phyloP scores from a whole-genome alignment of 2,888 invertebrate genomes.

The Auanema freiburgensis region DNA sequence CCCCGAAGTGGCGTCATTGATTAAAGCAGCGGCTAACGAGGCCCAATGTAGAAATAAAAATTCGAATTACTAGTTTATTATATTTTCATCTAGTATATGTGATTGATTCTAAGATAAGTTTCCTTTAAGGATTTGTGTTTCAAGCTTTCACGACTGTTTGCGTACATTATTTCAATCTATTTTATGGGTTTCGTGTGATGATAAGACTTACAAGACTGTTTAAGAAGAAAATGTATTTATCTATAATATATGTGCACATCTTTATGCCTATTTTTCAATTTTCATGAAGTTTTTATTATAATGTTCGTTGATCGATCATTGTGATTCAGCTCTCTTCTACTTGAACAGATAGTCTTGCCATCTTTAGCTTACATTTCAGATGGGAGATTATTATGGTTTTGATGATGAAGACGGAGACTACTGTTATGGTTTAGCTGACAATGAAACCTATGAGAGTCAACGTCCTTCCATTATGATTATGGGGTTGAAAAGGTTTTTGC shows the following conservation, averaged over 20 bases:
- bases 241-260: neutral
- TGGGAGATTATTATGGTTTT: slow-evolving; percentile 1
- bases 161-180: neutral
- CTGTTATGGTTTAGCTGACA: slow-evolving; percentile 48
- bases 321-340: neutral
- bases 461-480: slow-evolving; percentile 62
- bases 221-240: neutral
- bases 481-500: slow-evolving; percentile 58
- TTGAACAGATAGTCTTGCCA: no score
- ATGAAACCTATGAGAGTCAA: slow-evolving; percentile 35
- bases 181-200: neutral
- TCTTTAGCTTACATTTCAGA: no score
- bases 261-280: neutral
- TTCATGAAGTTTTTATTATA: neutral
- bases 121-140: neutral
- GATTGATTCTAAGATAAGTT: no score
- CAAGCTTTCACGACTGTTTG: neutral
- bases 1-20: slow-evolving; percentile 1
- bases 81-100: neutral
- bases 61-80: neutral
- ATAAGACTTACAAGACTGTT: neutral
- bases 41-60: no score
- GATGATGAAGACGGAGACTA: slow-evolving; percentile 45
- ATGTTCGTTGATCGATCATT: neutral
- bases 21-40: neutral